Evolutionary conservation across 2,888 invertebrate species (phyloP).

Genomic region (Apodemia zela): DNA sequence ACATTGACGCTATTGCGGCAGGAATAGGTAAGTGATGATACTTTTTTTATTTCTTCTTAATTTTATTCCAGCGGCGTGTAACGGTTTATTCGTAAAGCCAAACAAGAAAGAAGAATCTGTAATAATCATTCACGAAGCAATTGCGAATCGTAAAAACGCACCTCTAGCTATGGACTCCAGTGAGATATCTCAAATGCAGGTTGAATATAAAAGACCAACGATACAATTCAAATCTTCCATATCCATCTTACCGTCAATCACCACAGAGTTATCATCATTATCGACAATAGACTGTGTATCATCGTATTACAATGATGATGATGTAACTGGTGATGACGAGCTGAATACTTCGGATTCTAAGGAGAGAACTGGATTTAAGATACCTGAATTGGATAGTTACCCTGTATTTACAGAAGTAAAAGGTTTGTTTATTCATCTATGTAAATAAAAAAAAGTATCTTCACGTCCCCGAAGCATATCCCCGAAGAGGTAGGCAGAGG

Average conservation of each 20-base stretch:
- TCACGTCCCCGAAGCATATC: too few relatives aligned
- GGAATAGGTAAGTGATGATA: too few relatives aligned
- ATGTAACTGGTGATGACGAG: too few relatives aligned
- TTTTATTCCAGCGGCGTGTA: constrained; percentile 31
- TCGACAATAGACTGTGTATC: neutral
- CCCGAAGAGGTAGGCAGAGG: too few relatives aligned
- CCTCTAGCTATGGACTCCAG: constrained; percentile 2
- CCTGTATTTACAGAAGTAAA: neutral
- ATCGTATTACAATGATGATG: neutral
- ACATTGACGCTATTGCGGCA: too few relatives aligned
- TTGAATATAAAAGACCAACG: constrained; percentile 20
- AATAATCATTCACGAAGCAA: neutral
- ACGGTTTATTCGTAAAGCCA: constrained; percentile 16
- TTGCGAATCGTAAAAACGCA: constrained; percentile 14
- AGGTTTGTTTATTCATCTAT: too few relatives aligned
- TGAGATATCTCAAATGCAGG: constrained; percentile 11
- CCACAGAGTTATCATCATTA: constrained; percentile 37
- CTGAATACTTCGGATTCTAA: neutral
- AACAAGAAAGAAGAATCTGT: neutral
- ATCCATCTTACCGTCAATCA: constrained; percentile 43
- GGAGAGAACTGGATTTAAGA: neutral
- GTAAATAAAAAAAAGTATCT: too few relatives aligned
- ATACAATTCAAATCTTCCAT: constrained; percentile 45
- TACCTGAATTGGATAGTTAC: neutral
- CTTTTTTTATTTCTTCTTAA: too few relatives aligned